These are phyloP conservation scores for Hydrolagus colliei DNA, from an alignment of 2,797 vertebrate species.

Conservation along the genomic window DNA sequence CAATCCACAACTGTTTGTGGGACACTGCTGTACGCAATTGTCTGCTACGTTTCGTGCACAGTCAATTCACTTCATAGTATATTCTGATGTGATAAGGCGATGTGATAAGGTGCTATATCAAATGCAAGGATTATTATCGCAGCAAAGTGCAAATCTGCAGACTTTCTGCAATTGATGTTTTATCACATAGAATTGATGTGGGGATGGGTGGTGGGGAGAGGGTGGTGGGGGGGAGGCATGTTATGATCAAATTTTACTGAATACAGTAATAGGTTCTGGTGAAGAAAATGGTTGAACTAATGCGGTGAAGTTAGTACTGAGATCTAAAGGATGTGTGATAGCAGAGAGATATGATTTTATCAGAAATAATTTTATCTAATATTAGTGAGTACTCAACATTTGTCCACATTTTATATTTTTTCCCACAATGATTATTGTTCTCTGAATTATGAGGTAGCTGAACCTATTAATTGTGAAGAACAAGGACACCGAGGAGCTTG, in stretches of 20 bases:
- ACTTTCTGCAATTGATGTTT: neutral
- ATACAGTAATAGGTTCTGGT: neutral
- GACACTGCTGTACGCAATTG: no score
- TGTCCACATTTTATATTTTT: neutral
- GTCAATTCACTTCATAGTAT: no score
- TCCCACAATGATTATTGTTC: neutral
- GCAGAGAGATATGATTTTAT: neutral
- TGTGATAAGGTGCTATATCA: neutral
- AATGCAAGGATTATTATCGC: neutral
- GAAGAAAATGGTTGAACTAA: neutral
- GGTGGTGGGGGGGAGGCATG: no score
- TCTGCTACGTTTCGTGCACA: no score
- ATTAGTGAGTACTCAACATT: neutral
- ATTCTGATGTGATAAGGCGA: no score
- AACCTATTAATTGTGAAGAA: conserved; percentile 26
- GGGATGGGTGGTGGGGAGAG: no score
- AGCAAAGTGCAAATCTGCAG: neutral
- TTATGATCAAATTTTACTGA: neutral
- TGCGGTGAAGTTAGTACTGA: neutral
- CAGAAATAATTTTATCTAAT: neutral
- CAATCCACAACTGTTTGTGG: no score
- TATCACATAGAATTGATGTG: neutral
- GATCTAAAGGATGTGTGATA: neutral
- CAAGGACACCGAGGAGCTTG: neutral
- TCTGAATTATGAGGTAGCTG: conserved; percentile 5